Conservation (phyloP, 2,797 vertebrate species). For the Mus spretus region DNA sequence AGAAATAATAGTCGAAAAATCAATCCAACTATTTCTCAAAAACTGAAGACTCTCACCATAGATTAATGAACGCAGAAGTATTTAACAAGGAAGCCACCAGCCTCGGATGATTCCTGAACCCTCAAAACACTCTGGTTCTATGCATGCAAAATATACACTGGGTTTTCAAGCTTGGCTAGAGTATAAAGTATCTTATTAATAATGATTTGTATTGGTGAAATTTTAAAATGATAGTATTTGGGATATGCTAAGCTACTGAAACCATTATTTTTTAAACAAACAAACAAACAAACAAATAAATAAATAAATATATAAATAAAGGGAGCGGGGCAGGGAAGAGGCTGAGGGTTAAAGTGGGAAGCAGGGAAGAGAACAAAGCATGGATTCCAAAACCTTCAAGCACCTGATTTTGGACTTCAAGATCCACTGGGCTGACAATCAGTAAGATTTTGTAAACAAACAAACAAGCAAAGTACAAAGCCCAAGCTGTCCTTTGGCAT, state of each 20-base stretch:
- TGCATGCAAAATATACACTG: neutral
- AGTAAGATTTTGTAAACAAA: slow-evolving; percentile 22
- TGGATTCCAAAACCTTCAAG: neutral
- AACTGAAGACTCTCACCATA: neutral
- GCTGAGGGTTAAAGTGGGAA: neutral
- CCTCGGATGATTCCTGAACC: neutral
- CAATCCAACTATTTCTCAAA: neutral
- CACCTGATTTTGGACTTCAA: neutral
- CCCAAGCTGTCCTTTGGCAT: neutral
- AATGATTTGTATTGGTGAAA: neutral
- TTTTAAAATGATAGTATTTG: neutral
- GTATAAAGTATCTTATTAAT: neutral
- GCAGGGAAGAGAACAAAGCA: neutral
- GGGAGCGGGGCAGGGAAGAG: no score
- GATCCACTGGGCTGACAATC: neutral
- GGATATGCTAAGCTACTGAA: neutral
- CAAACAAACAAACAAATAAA: no score
- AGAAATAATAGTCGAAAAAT: neutral
- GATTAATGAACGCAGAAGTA: neutral
- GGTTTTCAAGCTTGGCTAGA: neutral
- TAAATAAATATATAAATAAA: no score
- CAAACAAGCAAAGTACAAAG: neutral
- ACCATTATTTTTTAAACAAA: neutral
- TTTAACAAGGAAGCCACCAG: no score
- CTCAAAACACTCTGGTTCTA: neutral